Evolutionary conservation across 2,888 invertebrate genomes (phyloP), one percentile per base, ranked within the genome.

Genomic region (Oscheius myriophilus): DNA sequence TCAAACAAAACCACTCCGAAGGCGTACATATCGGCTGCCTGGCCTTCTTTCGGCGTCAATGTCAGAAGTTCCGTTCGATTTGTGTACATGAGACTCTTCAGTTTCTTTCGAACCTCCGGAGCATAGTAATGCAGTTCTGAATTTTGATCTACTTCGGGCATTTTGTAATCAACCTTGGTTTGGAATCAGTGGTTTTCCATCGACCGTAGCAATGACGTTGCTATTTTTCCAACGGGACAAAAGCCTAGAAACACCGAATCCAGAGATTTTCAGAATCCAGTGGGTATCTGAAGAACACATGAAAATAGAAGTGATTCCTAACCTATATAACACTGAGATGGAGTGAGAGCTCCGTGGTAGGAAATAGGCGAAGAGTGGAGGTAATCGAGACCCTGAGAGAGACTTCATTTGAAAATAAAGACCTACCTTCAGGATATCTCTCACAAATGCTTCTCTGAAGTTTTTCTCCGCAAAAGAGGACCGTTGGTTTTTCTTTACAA

Each of bases 241-340:
- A 43, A 68, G 52, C 18, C 68, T 43, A n/a, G 46, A 52, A n/a
- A 61, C 62, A 18, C 68, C 83, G 58, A 82, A 84, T n/a, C 85
- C 85, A 59, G 78, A 76, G 14, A 85, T 62, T 68, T 85, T 85
- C 14, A 85, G 67, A 53, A 85, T 83, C 85, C 85, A 85, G 66
- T 85, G 85, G 11, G 79, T 76, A 59, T 85, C 66, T 55, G 26
- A 14, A 33, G 2, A 33, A 12, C 4, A 12, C 2, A 55, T 26
- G 11, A 33, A 11, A 39, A 25, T 21, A 14, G 1, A 16, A 25
- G 11, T 1, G 12, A 25, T 14, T 14, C 23, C 26, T 6, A 55
- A n/a, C 55, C 84, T 46, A 85, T 73, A 49, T 82, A 69, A 55
- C 85, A 86, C 33, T 78, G 78, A n/a, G 69, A 54, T 0, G 83